Base-by-base conservation (phyloP, 1,140 invertebrate species). In the Lethocerus indicus region DNA sequence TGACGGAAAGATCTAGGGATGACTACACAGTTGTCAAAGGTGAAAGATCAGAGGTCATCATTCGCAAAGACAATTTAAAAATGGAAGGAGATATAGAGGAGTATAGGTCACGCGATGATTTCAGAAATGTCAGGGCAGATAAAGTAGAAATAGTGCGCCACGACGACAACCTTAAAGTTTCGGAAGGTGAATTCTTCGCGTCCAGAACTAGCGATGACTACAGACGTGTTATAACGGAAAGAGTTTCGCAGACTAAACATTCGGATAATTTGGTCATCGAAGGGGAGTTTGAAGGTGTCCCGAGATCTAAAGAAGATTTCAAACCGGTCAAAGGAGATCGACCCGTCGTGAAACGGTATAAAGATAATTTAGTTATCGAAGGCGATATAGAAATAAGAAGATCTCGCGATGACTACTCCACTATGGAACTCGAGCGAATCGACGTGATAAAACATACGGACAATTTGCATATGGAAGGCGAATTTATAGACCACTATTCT, bases 1-100 rank as follows among this genome's bases (percentile, higher is more conserved):
- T 67, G 54, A 55, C 49, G 50, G 61, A 40, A 61, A 49, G 67
- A 46, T 50, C 39, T 18, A 35, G 56, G 18, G 21, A 40, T 6
- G 55, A 44, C 2, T 55, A 57, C 37, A 41, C 55, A 13, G 47
- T 54, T 1, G 49, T 57, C 18, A 47, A 26, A 25, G 23, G 54
- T 56, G 61, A 66, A 53, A 63, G 74, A 54, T 67, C 74, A 0
- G 72, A 75, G 52, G 64, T 74, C 14, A 69, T 71, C n/a, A 75
- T 72, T 60, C 71, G 71, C 28, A 65, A 69, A 54, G 76, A 79
- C 56, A 76, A 85, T 63, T 59, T 85, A 4, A 73, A 70, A 60
- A 64, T 77, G 42, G 79, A 84, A 67, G 81, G 82, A 2, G 76
- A 80, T 42, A 77, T 79, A 55, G 64, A 70, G 52, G 62, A 62